Conservation (phyloP, 2,113 vertebrate genomes). For the human region GRCh38 chr17:71281501-71282000, state of each 20-base stretch:
- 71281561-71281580: background rate
- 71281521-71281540: background rate
- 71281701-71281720: background rate
- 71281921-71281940: background rate
- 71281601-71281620: background rate
- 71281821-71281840: background rate
- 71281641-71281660: background rate
- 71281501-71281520: background rate
- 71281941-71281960: background rate
- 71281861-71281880: background rate
- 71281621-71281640: background rate
- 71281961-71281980: background rate
- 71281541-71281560: background rate
- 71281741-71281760: accelerated
- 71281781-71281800: background rate
- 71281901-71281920: background rate
- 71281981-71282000: background rate
- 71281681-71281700: background rate
- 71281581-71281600: background rate
- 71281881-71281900: background rate
- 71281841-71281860: background rate
- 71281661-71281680: background rate
- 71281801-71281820: background rate
- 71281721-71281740: background rate
- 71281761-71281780: background rate